Conservation (phyloP, 1,140 invertebrate genomes). For the Holcopasites calliopsidis region DNA sequence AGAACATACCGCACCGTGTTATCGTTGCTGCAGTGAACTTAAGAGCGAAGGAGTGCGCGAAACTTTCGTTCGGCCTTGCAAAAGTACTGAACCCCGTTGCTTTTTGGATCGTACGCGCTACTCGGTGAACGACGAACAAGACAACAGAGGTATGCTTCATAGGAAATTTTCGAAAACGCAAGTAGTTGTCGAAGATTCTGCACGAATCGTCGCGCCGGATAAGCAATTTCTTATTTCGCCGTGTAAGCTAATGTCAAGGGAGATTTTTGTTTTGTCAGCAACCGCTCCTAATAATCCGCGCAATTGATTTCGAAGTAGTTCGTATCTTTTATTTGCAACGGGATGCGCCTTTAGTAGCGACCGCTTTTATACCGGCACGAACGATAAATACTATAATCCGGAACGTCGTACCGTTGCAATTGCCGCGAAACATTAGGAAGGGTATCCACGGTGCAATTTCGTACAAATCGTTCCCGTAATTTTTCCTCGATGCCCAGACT, state of each 20-base stretch:
- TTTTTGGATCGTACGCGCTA: slow-evolving; percentile 12
- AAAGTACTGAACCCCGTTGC: neutral
- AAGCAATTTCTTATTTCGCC: no score
- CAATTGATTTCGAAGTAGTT: slow-evolving; percentile 8
- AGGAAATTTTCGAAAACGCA: neutral
- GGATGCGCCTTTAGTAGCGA: neutral
- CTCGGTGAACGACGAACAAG: no score
- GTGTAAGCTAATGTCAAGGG: no score
- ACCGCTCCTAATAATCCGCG: neutral
- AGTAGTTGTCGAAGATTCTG: neutral
- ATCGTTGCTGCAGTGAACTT: slow-evolving; percentile 53
- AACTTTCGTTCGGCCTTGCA: slow-evolving; percentile 6
- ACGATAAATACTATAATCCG: slow-evolving; percentile 28
- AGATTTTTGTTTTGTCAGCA: slow-evolving; percentile 9
- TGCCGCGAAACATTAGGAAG: neutral
- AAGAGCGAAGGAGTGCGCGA: slow-evolving; percentile 60
- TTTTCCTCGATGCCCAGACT: neutral
- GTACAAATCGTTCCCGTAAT: neutral
- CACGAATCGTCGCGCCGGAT: slow-evolving; percentile 35
- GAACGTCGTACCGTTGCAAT: neutral
- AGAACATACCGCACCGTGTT: slow-evolving; percentile 49
- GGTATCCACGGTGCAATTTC: slow-evolving; percentile 12
- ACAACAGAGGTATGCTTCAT: neutral
- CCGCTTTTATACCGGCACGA: neutral
- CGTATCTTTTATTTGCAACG: neutral